Evolutionary conservation across 2,113 vertebrate genomes (phyloP), one percentile per base, ranked within the genome.

Genomic region (Zosterops pallidus): DNA sequence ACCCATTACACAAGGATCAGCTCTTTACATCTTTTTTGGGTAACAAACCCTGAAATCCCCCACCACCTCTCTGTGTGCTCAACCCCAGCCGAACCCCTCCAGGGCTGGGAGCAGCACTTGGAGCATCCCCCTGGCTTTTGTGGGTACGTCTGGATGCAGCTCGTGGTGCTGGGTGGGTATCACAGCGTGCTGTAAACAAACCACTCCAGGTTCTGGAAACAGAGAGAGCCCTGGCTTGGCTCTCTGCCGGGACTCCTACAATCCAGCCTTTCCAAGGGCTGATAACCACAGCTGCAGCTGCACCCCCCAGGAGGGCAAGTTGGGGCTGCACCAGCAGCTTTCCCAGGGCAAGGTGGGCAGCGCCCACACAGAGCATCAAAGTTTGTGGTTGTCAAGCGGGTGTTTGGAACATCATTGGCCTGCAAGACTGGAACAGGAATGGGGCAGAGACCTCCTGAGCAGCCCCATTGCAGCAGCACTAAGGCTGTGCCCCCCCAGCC

Each of bases 311-410:
- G 71, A 90, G 67, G 86, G 76, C 59, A 10, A 29, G 86, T 8
- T 57, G 83, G 86, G 80, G 46, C 86, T 17, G 35, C 63, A 86
- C 44, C 86, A 14, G n/a, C 44, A 65, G 50, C 89, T 42, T 15
- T 96, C 93, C 76, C 17, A 41, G 68, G 83, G 93, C 76, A 72
- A 37, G 71, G 76, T 53, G 91, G 86, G 96, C 89, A 94, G 71
- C 14, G 1, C 70, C 6, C 52, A 28, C 65, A 17, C 1, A 6
- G 11, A 50, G 56, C 91, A 84, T 17, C 69, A 15, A 41, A 60
- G 79, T 5, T 2, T 42, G 16, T 14, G 91, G 42, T 75, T 0
- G 0, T 22, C 11, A 6, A 37, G 63, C 7, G 16, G 17, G 26
- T 26, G 21, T 49, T 29, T 63, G 39, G 49, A 78, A 28, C 8